Conservation (phyloP, 2,888 invertebrate genomes). For the Zelleria hepariella region DNA sequence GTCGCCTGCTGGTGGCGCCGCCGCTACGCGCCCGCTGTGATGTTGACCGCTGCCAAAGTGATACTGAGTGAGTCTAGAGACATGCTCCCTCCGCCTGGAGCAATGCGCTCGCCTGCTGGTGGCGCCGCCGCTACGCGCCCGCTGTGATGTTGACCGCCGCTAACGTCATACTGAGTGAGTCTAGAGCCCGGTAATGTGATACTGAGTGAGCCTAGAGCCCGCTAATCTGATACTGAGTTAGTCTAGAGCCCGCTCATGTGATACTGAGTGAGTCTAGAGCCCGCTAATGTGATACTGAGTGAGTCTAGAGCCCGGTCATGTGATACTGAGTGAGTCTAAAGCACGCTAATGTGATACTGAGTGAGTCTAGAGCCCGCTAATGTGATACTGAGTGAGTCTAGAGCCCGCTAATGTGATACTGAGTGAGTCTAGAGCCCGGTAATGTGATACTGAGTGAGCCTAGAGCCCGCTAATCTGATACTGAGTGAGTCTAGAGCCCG, state of each 20-base stretch:
- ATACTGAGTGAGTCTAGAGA: slow-evolving; percentile 68
- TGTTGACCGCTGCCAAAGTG: slow-evolving; percentile 86
- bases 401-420: no score
- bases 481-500: no score
- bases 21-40: slow-evolving; percentile 83
- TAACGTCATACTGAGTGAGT: slow-evolving; percentile 78
- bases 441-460: no score
- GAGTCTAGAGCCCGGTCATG: neutral
- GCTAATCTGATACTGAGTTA: no score
- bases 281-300: neutral
- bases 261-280: no score
- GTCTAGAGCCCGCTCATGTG: no score
- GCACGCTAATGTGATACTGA: no score
- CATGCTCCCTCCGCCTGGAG: neutral
- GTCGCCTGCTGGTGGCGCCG: slow-evolving; percentile 92
- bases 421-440: no score
- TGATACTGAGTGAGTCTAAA: neutral
- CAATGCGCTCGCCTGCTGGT: neutral
- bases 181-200: no score
- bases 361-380: neutral
- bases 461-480: no score
- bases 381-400: no score
- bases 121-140: slow-evolving; percentile 75
- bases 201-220: no score
- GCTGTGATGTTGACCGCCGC: slow-evolving; percentile 89